Evolutionary conservation across 2,888 invertebrate species (phyloP).

Genomic region (Schizotus pectinicornis): DNA sequence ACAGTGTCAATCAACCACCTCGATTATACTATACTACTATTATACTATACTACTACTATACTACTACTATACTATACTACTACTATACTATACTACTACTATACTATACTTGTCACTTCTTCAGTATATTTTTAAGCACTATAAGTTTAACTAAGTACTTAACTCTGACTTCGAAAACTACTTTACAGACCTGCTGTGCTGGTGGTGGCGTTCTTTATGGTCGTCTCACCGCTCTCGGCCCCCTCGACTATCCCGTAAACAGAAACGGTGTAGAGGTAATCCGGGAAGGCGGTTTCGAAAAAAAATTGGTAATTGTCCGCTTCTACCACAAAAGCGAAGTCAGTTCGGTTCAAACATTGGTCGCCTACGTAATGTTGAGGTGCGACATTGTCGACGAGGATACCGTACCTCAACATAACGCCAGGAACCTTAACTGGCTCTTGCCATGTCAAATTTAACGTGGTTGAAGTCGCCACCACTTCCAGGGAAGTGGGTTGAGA

Average conservation of each 20-base stretch:
- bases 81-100: too few relatives aligned
- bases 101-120: too few relatives aligned
- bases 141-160: too few relatives aligned
- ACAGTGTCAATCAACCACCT: too few relatives aligned
- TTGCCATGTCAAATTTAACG: constrained; percentile 35
- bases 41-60: too few relatives aligned
- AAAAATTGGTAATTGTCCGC: neutral
- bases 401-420: constrained; percentile 25
- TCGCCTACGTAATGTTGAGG: constrained; percentile 27
- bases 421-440: constrained; percentile 34
- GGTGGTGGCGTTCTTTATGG: too few relatives aligned
- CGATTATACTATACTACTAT: too few relatives aligned
- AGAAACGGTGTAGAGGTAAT: constrained; percentile 24
- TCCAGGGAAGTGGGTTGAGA: constrained; percentile 26
- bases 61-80: too few relatives aligned
- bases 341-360: constrained; percentile 11
- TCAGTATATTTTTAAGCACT: too few relatives aligned
- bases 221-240: constrained; percentile 19
- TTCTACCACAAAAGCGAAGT: neutral
- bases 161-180: too few relatives aligned
- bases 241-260: constrained; percentile 19
- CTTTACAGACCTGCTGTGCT: too few relatives aligned
- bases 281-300: constrained; percentile 11
- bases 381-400: constrained; percentile 20
- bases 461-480: constrained; percentile 5